Base-by-base conservation (phyloP, 2,888 invertebrate species). In the Thymelicus sylvestris region DNA sequence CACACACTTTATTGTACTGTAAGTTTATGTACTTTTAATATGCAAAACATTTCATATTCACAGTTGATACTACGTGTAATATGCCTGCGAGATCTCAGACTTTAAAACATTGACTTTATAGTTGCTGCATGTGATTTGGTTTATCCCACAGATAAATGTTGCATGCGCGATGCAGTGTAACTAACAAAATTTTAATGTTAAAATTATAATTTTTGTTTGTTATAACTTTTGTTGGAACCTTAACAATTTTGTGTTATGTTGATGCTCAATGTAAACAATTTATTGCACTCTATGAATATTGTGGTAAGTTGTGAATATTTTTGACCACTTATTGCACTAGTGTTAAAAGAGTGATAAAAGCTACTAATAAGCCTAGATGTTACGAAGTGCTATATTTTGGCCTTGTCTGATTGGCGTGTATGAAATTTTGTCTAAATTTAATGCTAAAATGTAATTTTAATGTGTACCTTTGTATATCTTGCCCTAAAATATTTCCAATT, bases 401-500 rank as follows among this genome's bases (percentile, higher is more conserved):
- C 15, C 41, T 39, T 52, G 50, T 67, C 52, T 24, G 62, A 55
- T 52, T 47, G 55, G 52, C 50, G 39, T 67, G 63, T 64, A 44
- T 55, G 15, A 47, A 57, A 57, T 68, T 57, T 44, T n/a, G 24
- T 63, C 55, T 59, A 44, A 52, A 39, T 64, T 15, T n/a, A 52
- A 64, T 64, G 13, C 50, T 65, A 41, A 55, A 57, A 59, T 38
- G 19, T 66, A 57, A 65, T 66, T 66, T 55, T 39, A 39, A 44
- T 57, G 41, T 55, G 65, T 66, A 66, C 65, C 55, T 55, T 55
- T 66, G 64, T 64, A 52, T 71, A 38, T 71, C 71, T 71, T 71
- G 71, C 71, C 71, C 66, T 71, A 71, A 70, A 65, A 60, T 71
- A 52, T 66, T 71, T 10, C 19, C 52, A 52, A 60, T 70, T 41